Base-by-base conservation (phyloP, 2,113 vertebrate genomes). In the Piprites chloris region DNA sequence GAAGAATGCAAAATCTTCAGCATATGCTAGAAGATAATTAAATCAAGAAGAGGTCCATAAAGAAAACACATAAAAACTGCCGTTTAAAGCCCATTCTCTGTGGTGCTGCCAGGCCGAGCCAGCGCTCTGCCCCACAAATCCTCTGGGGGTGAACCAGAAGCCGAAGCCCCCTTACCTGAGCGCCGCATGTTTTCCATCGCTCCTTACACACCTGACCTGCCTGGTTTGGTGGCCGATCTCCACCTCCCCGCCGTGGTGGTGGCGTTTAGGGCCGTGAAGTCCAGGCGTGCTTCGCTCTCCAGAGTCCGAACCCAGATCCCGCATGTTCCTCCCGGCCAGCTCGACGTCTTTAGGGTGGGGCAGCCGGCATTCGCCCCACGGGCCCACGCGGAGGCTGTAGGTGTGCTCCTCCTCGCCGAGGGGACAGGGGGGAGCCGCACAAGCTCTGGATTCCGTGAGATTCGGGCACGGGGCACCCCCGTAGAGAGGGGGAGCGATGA, bases 211-310 rank as follows among this genome's bases (percentile, higher is more conserved):
- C 91, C 98, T 98, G 67, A 99, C 98, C 85, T 98, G 98, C 77
- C 99, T 96, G 6, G 97, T 99, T 89, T 99, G 99, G 97, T 98
- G 99, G 5, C 99, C 99, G 7, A 99, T 98, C 95, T 99, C 98
- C 73, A 98, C 66, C 65, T 98, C 97, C 98, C 97, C 96, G 2
- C 97, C 93, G 15, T 6, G 94, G 6, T 95, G 97, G 16, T 96
- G 97, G 10, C 88, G 16, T 41, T 92, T 97, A 50, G 97, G 95
- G 61, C 96, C 96, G 37, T 97, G 95, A 20, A 96, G 81, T 13
- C 91, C 97, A 4, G 98, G 87, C 0, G 95, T 46, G 93, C 98
- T 98, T 77, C 47, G 98, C 76, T 98, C 98, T 44, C 82, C 96
- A 5, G 98, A 98, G 90, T 98, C 97, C 8, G 72, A 97, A 14